Evolutionary conservation across 2,797 vertebrate genomes (phyloP), one percentile per base, ranked within the genome.

Genomic region (Brachymystax lenok): DNA sequence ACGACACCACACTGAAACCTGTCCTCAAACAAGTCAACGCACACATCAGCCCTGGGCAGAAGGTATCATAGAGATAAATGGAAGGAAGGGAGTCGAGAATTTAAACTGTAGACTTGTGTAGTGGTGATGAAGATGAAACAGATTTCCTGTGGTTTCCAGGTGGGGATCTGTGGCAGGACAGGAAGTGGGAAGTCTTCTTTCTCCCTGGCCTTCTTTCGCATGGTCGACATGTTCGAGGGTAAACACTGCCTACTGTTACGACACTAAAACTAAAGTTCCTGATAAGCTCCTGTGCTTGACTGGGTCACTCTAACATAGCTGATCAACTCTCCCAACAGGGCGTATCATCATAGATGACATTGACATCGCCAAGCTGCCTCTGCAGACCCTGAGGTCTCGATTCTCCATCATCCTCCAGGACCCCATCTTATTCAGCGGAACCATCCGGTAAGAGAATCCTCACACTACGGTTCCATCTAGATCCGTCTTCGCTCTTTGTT

Each of bases 141-240:
- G 69, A 51, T 0, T 33, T 77, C 56, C 50, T 74, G 78, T 80
- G 56, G 7, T 85, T 81, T 81, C 63, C 88, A 99, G 98, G 97
- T 99, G 33, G 98, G 98, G 73, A 99, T 99, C 89, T 99, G 98
- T 61, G 98, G 98, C 46, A 93, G 98, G 86, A 99, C 98, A 0
- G 98, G 98, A 88, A 99, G 98, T 75, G 98, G 98, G 2, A 99
- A 99, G 81, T 99, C 98, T 0, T 99, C 98, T 24, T 99, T 99
- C 88, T 99, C 98, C 8, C 91, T 99, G 77, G 98, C 98, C 0
- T 99, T 99, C 91, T 99, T 99, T 93, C 95, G 98, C 79, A 99
- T 99, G 98, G 97, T 99, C 88, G 98, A 99, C 90, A 97, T 93
- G 79, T 99, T 98, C 79, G 97, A 99, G 86, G 98, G 98, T 99